Evolutionary conservation across 2,113 vertebrate species (phyloP), one percentile per base, ranked within the genome.

Genomic region (Rhinoderma darwinii): DNA sequence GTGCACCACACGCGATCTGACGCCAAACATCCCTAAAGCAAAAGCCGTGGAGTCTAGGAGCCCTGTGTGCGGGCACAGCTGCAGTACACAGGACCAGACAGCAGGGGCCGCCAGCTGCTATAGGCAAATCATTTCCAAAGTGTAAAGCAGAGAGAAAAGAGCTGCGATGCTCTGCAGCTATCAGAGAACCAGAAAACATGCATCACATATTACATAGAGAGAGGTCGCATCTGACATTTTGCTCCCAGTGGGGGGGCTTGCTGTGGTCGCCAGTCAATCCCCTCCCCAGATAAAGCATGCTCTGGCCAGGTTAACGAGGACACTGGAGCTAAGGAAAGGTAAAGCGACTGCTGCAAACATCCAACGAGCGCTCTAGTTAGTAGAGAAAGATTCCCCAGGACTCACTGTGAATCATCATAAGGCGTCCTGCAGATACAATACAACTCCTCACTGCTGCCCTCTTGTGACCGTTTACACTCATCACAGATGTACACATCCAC

Each of bases 401-500:
- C 95, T 95, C 95, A 96, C 95, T 96, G 95, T 89, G 95, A 96
- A 93, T 96, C 95, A 94, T 96, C 95, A 95, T 96, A 96, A 94
- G 95, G 95, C 94, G 95, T 96, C 94, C 95, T 95, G 94, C 95
- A 96, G 95, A 96, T 96, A 96, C 95, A 96, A 95, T 96, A 96
- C 92, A 96, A 95, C 94, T 96, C 98, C 94, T 99, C 97, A 88
- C 93, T 96, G 96, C 94, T 97, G 94, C 95, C 97, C 93, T 99
- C 97, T 94, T 99, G 98, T 90, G 97, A 97, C 84, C 96, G 95
- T 93, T 98, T 98, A 94, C 98, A 99, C 94, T 98, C 98, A 89
- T 96, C 96, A 90, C 98, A 99, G 94, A 99, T 98, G 95, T 99
- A 99, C 95, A 99, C 98, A 94, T 99, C 98, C 95, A 99, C 93